Evolutionary conservation across 2,797 vertebrate species (phyloP), one percentile per base, ranked within the genome.

Genomic region (Pipistrellus nathusii): DNA sequence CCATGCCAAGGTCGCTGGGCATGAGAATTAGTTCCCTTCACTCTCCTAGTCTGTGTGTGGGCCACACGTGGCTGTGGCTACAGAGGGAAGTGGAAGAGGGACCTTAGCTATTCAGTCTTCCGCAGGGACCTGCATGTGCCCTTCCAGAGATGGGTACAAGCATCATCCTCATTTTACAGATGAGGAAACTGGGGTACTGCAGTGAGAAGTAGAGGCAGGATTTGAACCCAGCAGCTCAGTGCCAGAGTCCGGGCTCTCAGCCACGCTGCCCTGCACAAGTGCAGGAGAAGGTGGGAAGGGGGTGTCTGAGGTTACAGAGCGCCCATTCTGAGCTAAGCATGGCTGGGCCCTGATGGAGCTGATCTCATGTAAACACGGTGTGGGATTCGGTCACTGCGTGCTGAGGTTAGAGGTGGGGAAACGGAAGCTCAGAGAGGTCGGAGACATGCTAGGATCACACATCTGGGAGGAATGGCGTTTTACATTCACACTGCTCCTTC

Each of bases 251-350:
- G 0, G 6, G 48, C 53, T 48, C 69, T 75, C 1, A 2, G 27
- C 14, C 72, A 30, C 44, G 15, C 14, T 15, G 9, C 35, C 55
- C 57, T 10, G 12, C 5, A 15, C 7, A 6, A 12, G 21, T 12
- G 14, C 30, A 25, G 64, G 46, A 15, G 53, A 66, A 20, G 78
- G 41, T 44, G 46, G 66, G 53, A 9, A 9, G 5, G 25, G 32
- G n/a, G 13, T 0, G 0, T 0, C 18, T 1, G 32, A 12, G 5
- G 9, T 71, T 5, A 1, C 1, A 0, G 6, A 21, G 38, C 6
- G 3, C 71, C 38, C 15, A 4, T 6, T 5, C 11, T 27, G n/a
- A 0, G 6, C 80, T 62, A 11, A 30, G 53, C 18, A 11, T 3
- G 4, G 5, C 21, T 1, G 2, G 0, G 0, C 9, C 64, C 82